Conservation (phyloP, 23 tunicate genomes). For the Trididemnum clinides region DNA sequence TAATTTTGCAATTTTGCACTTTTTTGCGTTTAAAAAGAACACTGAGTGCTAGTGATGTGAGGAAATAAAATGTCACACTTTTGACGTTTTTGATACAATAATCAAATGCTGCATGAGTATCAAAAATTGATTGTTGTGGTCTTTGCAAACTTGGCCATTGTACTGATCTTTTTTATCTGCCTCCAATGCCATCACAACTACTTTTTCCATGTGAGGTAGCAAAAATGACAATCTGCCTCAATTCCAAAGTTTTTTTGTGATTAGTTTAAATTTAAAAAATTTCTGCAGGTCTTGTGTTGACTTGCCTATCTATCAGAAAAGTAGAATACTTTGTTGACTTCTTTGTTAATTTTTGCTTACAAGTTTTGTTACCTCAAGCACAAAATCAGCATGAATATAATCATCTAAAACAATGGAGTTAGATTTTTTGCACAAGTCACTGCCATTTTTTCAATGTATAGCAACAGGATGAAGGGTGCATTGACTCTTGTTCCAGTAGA, state of each 20-base stretch:
- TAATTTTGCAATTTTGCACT: no score
- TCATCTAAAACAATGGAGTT: neutral
- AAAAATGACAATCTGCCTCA: constrained; percentile 44
- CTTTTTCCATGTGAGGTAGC: constrained; percentile 36
- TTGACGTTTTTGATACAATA: neutral
- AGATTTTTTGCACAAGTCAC: neutral
- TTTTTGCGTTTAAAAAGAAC: no score
- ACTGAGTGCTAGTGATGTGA: no score
- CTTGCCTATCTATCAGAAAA: constrained; percentile 26
- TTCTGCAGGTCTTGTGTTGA: constrained; percentile 40
- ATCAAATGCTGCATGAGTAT: neutral
- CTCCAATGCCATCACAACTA: neutral
- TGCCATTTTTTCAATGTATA: constrained; percentile 1
- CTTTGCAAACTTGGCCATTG: constrained; percentile 6
- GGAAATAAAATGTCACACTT: neutral
- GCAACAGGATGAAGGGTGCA: constrained; percentile 25
- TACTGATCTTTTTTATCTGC: neutral
- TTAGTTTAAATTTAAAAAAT: constrained; percentile 27
- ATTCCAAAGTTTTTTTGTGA: constrained; percentile 4
- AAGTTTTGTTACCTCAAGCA: neutral
- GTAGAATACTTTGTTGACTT: neutral
- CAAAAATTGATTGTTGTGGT: neutral
- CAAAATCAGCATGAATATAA: constrained; percentile 21
- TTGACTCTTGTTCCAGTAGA: constrained; percentile 19
- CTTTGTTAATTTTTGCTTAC: neutral